These are phyloP conservation scores for Caretta caretta DNA, from an alignment of 2,113 vertebrate genomes.

Conservation along the genomic window DNA sequence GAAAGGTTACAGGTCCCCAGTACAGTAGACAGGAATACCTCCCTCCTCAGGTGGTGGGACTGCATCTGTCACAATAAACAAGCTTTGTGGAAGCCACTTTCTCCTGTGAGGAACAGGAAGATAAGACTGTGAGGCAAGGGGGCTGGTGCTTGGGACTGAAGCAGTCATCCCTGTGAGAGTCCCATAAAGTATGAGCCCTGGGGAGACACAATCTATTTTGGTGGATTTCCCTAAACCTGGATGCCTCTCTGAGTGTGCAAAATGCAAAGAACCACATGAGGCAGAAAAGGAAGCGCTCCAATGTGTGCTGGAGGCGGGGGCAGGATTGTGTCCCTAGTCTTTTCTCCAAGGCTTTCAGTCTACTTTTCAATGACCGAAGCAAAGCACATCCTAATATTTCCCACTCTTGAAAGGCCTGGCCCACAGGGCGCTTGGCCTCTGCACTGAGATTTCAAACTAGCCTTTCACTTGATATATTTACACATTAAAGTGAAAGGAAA, in stretches of 20 bases:
- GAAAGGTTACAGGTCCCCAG: background rate
- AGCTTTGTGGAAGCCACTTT: background rate
- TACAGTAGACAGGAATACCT: background rate
- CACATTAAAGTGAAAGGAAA: slow-evolving; percentile 68
- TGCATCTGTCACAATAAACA: background rate
- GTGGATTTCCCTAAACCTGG: background rate
- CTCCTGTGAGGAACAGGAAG: background rate
- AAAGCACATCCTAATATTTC: background rate
- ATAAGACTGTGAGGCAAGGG: background rate
- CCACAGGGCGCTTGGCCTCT: slow-evolving; percentile 31
- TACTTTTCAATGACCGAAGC: background rate
- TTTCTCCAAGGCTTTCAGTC: background rate
- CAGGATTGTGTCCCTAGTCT: background rate
- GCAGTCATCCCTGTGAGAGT: background rate
- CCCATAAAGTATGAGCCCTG: background rate
- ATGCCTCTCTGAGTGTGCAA: background rate
- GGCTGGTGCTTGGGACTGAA: background rate
- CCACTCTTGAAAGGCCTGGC: background rate
- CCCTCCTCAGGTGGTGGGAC: background rate
- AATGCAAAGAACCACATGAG: background rate
- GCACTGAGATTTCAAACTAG: slow-evolving; percentile 18
- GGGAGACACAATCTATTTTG: background rate
- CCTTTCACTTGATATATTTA: slow-evolving; percentile 51
- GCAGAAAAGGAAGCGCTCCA: background rate
- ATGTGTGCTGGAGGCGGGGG: background rate